A percentile compares a stretch with the other conserved stretches of the same genome.
Conservation (phyloP, 2,888 invertebrate genomes). For the Heliconius ismenius region DNA sequence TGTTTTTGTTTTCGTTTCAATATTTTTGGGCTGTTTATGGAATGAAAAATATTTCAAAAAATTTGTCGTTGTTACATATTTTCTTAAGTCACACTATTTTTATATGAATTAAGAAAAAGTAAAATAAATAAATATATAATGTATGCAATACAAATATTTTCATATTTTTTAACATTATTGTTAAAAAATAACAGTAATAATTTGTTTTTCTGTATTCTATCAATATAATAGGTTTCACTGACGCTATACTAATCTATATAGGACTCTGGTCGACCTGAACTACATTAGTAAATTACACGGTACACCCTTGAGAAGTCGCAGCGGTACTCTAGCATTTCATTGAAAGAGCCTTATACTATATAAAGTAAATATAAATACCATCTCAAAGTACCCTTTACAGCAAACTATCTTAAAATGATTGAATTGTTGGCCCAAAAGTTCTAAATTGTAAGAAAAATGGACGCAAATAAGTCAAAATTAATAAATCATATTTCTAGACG, state of each 20-base stretch:
- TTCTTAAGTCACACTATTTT: no score
- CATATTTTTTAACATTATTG: no score
- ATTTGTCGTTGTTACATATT: no score
- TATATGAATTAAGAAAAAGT: no score
- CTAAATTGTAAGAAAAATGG: background rate
- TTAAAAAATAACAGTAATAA: background rate
- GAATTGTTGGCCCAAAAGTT: background rate
- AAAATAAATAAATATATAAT: no score
- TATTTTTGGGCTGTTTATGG: no score
- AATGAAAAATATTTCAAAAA: no score
- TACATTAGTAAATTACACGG: slow-evolving; percentile 14
- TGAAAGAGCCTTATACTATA: background rate
- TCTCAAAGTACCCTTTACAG: background rate
- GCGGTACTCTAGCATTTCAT: slow-evolving; percentile 9
- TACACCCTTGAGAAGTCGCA: slow-evolving; percentile 12
- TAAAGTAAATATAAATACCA: background rate
- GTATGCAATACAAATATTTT: no score
- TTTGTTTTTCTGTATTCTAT: background rate
- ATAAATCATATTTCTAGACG: no score
- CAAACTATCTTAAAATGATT: background rate
- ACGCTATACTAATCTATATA: background rate
- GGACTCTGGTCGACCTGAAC: background rate
- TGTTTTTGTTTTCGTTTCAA: no score
- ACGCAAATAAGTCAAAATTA: no score
- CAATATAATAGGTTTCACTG: background rate